Evolutionary conservation across 1,140 invertebrate genomes (phyloP).

Genomic region (Leptinotarsa defecta): DNA sequence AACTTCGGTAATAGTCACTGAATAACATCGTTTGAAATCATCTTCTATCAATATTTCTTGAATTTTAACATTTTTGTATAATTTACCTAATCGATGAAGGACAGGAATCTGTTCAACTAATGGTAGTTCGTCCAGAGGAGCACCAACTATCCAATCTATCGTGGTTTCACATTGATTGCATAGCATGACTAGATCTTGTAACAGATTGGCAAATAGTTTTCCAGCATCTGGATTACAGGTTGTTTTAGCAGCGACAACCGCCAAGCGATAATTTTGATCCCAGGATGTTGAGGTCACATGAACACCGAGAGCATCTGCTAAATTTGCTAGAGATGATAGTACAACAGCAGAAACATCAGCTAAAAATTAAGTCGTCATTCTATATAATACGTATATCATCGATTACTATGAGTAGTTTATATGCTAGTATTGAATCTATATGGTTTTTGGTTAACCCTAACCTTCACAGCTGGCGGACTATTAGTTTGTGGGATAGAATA

Average conservation of each 20-base stretch:
- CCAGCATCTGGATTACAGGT: constrained; percentile 55
- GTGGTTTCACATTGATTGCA: constrained; percentile 72
- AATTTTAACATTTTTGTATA: background rate
- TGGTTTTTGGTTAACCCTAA: no score
- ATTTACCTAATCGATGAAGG: constrained; percentile 69
- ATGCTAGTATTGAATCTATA: no score
- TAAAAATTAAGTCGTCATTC: background rate
- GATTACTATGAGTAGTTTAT: no score
- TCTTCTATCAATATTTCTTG: no score
- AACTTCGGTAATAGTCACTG: no score
- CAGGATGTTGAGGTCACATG: constrained; percentile 74
- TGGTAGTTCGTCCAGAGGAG: constrained; percentile 70
- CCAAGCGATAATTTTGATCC: constrained; percentile 72
- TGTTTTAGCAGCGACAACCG: constrained; percentile 54
- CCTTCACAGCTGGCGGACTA: no score
- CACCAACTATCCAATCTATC: constrained; percentile 67
- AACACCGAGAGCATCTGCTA: constrained; percentile 75
- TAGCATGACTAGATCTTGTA: constrained; percentile 66
- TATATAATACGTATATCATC: no score
- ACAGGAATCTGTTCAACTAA: constrained; percentile 80
- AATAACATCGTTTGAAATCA: no score
- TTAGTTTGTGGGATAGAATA: no score
- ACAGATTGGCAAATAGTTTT: constrained; percentile 65
- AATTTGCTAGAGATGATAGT: constrained; percentile 68
- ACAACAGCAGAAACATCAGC: constrained; percentile 68